Conservation (phyloP, 2,888 invertebrate species). For the Eurytoma adleriae region DNA sequence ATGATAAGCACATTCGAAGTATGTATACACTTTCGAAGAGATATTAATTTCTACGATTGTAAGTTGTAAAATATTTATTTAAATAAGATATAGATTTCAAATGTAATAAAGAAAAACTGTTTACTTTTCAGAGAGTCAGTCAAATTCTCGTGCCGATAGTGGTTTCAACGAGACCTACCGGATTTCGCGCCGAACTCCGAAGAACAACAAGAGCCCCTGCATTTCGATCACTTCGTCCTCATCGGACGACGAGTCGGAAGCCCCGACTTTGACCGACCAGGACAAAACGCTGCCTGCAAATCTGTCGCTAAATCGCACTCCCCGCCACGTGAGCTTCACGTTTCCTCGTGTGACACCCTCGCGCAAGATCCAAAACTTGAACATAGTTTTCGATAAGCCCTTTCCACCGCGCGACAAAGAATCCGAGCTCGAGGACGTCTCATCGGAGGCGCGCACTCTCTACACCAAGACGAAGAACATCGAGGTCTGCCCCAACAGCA, state of each 20-base stretch:
- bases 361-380: conserved; percentile 66
- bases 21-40: no score
- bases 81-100: no score
- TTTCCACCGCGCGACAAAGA: conserved; percentile 2
- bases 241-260: conserved; percentile 6
- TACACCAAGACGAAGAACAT: conserved; percentile 38
- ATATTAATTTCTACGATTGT: no score
- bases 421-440: neutral
- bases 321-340: conserved; percentile 59
- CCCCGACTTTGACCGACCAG: neutral
- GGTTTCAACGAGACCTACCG: conserved; percentile 19
- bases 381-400: conserved; percentile 55
- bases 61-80: no score
- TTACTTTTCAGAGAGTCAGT: conserved; percentile 8
- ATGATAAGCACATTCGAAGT: no score
- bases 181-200: neutral
- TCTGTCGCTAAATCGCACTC: neutral
- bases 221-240: neutral
- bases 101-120: neutral
- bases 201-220: neutral
- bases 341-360: conserved; percentile 66
- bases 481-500: neutral
- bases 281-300: neutral
- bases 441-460: neutral
- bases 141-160: neutral